Conservation (phyloP, 2,797 vertebrate species). For the Rhabdomys pumilio region DNA sequence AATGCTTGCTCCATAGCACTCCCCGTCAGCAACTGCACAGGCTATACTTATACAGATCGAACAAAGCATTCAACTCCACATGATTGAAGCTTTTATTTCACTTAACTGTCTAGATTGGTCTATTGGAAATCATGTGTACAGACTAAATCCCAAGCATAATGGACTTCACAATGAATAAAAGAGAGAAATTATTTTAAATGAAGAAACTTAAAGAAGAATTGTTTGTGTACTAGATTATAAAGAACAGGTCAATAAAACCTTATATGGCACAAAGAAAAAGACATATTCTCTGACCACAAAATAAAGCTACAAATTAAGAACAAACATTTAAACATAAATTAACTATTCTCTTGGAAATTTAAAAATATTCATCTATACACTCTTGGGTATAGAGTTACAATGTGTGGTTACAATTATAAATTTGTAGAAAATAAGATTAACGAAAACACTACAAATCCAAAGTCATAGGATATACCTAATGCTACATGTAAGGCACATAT, state of each 20-base stretch:
- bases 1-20: background rate
- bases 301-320: conserved; percentile 78
- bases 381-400: conserved; percentile 63
- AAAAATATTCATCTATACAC: conserved; percentile 65
- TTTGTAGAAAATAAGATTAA: conserved; percentile 72
- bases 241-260: conserved; percentile 78
- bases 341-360: conserved; percentile 72
- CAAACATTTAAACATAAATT: conserved; percentile 76
- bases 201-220: conserved; percentile 72
- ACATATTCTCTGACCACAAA: conserved; percentile 77
- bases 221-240: conserved; percentile 67
- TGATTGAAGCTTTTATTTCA: conserved; percentile 77
- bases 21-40: conserved; percentile 45
- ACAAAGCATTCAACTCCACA: conserved; percentile 74
- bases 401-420: conserved; percentile 64
- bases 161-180: conserved; percentile 68
- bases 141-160: conserved; percentile 66
- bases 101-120: conserved; percentile 72
- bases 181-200: conserved; percentile 77
- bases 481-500: background rate
- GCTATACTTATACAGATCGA: conserved; percentile 70
- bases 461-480: background rate
- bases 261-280: conserved; percentile 62
- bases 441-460: conserved; percentile 64
- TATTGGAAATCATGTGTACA: conserved; percentile 72